phyloP scores from a whole-genome alignment of 2,113 vertebrate genomes.

The Gallinago jamesoni region DNA sequence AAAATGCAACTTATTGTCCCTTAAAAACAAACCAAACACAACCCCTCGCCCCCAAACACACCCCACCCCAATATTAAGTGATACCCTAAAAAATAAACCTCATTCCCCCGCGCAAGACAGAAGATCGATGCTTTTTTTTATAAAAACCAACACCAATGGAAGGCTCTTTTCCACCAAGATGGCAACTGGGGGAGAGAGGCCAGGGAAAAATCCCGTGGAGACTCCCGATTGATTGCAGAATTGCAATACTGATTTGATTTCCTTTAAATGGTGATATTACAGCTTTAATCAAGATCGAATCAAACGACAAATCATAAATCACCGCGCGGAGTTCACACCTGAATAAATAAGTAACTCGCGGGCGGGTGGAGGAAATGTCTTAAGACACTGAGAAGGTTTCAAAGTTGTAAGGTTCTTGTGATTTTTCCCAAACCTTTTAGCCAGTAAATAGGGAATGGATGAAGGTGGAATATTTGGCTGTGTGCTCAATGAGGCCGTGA shows the following conservation, averaged over 20 bases:
- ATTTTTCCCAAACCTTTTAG: background rate
- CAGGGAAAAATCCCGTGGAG: background rate
- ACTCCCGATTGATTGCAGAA: constrained; percentile 32
- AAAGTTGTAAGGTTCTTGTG: background rate
- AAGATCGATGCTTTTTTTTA: background rate
- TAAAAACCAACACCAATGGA: background rate
- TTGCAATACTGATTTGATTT: constrained; percentile 30
- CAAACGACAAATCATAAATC: constrained; percentile 40
- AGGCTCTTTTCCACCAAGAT: background rate
- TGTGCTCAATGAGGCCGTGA: fast-evolving
- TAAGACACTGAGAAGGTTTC: background rate
- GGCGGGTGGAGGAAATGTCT: background rate
- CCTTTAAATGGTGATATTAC: constrained; percentile 41
- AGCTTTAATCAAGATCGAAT: constrained; percentile 57
- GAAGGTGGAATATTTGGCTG: fast-evolving
- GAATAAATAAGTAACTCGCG: constrained; percentile 2
- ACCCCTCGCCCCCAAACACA: background rate
- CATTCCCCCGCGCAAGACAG: background rate
- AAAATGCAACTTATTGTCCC: background rate
- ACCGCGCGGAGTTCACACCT: background rate
- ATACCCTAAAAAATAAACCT: background rate
- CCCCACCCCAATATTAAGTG: background rate
- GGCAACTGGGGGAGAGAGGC: background rate
- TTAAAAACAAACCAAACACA: background rate
- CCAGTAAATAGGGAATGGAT: background rate